Evolutionary conservation across 2,888 invertebrate species (phyloP), one percentile per base, ranked within the genome.

Genomic region (Miltochrista miniata): DNA sequence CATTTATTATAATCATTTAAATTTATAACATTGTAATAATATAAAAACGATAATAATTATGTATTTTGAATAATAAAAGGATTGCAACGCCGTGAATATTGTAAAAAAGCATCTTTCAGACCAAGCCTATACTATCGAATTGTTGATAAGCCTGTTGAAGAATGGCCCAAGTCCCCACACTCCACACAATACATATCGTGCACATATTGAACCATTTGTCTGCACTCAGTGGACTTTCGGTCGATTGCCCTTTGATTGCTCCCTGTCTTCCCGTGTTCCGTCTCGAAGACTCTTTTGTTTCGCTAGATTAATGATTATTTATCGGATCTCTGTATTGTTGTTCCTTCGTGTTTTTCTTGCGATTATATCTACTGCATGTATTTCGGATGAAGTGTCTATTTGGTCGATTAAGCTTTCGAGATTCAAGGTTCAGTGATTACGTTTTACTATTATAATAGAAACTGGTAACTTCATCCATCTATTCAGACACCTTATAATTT

Each of bases 231-330:
- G 61, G 69, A 55, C 62, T 65, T 61, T 68, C 76, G 66, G 68
- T 64, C 74, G 71, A 70, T 70, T 75, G 73, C 70, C 52, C 59
- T 51, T 70, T 70, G 79, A 79, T 79, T 79, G 73, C 61, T 47
- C 64, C 54, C 68, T 70, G 72, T 77, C 79, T 76, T 72, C 62
- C 62, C 70, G 64, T 64, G 61, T 65, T 56, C 57, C 54, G 56
- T 37, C 45, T 51, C 46, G 42, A 54, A 51, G 45, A 69, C 43
- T 64, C 61, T 70, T 69, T 65, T 68, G 59, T 61, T 68, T 54
- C 44, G 41, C 15, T 43, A 47, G 54, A 55, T 56, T 68, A 67
- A 67, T 68, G 66, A 55, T 58, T 55, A n/a, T n/a, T n/a, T n/a
- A 55, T 56, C 56, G 63, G 56, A 56, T 48, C 47, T 41, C 35